A percentile compares a stretch with the other conserved stretches of the same genome.
phyloP scores from a whole-genome alignment of 2,113 vertebrate genomes.

The Smithornis capensis region DNA sequence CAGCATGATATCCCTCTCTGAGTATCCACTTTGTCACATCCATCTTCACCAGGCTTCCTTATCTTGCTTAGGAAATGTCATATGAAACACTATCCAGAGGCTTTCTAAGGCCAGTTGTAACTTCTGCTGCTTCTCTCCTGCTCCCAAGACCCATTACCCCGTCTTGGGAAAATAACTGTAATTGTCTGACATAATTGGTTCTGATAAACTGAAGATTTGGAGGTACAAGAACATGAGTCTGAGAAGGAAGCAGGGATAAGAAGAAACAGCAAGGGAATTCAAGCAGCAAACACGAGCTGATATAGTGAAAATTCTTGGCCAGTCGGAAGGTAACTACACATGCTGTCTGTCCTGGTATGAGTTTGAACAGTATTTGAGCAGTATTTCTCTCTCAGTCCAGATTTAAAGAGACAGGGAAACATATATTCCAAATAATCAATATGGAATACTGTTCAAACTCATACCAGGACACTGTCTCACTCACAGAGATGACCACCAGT shows the following conservation, averaged over 20 bases:
- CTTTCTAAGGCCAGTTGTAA: background rate
- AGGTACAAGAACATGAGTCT: background rate
- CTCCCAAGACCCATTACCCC: background rate
- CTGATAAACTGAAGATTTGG: background rate
- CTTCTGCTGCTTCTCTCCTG: background rate
- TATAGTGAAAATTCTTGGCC: background rate
- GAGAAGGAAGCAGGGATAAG: background rate
- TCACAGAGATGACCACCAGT: background rate
- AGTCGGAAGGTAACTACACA: fast-evolving
- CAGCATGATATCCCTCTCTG: fast-evolving
- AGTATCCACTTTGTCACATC: background rate
- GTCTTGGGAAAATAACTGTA: background rate
- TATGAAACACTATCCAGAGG: background rate
- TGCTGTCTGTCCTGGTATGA: too few relatives aligned
- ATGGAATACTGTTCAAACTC: too few relatives aligned
- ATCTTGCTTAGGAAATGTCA: background rate
- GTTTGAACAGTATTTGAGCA: too few relatives aligned
- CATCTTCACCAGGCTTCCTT: background rate
- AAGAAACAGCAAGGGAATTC: background rate
- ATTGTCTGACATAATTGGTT: background rate
- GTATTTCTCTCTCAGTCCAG: too few relatives aligned
- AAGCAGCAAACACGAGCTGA: background rate
- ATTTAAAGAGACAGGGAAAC: too few relatives aligned
- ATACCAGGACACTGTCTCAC: too few relatives aligned
- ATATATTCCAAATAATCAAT: too few relatives aligned